Evolutionary conservation across 2,888 invertebrate genomes (phyloP).

Genomic region (Agrotis puta): DNA sequence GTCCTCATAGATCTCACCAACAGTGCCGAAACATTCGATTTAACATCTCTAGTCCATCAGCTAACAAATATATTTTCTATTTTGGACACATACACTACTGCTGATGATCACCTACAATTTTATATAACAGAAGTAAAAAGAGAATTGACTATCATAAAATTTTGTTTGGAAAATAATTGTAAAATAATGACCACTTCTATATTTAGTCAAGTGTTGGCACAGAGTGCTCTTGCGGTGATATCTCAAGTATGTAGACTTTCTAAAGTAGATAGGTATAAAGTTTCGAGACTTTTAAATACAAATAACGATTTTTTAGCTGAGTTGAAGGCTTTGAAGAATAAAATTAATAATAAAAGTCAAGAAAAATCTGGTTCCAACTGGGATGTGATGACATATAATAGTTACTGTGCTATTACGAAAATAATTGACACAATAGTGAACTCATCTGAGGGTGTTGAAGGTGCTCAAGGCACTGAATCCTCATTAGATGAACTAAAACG

Average conservation of each 20-base stretch:
- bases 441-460: constrained; percentile 79
- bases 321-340: constrained; percentile 76
- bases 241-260: constrained; percentile 89
- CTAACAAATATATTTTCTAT: constrained; percentile 88
- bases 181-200: constrained; percentile 89
- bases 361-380: constrained; percentile 77
- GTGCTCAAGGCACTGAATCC: constrained; percentile 80
- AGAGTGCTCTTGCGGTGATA: constrained; percentile 88
- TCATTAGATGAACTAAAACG: constrained; percentile 87
- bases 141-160: constrained; percentile 87
- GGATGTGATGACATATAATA: constrained; percentile 88
- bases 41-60: constrained; percentile 85
- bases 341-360: constrained; percentile 68
- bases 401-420: constrained; percentile 88
- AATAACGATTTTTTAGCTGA: constrained; percentile 87
- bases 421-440: constrained; percentile 87
- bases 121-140: constrained; percentile 89
- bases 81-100: constrained; percentile 84
- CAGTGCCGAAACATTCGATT: constrained; percentile 86
- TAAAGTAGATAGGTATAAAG: constrained; percentile 88
- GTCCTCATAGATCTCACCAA: constrained; percentile 88
- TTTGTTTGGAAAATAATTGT: constrained; percentile 88
- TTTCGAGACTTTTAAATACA: constrained; percentile 85
- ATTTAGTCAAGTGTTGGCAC: constrained; percentile 85
- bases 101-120: constrained; percentile 85